These are phyloP conservation scores for Ciconia nigra DNA, from an alignment of 2,797 vertebrate genomes.

Conservation along the genomic window DNA sequence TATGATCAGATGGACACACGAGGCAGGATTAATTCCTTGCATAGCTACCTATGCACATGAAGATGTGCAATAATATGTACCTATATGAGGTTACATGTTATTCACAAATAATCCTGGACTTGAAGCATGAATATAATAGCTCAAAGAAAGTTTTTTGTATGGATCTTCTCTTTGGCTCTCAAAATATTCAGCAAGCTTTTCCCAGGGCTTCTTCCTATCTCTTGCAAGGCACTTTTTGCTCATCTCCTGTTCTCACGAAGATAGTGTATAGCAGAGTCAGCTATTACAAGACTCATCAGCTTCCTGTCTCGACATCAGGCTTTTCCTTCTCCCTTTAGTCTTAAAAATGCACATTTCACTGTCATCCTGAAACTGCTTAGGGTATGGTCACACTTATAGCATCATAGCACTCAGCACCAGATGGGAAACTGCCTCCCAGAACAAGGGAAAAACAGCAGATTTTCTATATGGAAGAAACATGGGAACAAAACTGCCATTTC, in stretches of 20 bases:
- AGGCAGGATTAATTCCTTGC: neutral
- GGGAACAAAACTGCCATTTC: neutral
- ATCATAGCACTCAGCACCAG: neutral
- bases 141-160: neutral
- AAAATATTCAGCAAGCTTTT: neutral
- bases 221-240: neutral
- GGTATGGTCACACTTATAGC: conserved; percentile 6
- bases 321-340: conserved; percentile 61
- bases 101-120: neutral
- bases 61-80: neutral
- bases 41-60: neutral
- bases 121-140: neutral
- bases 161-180: neutral
- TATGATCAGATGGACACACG: neutral
- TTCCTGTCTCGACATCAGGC: conserved; percentile 57
- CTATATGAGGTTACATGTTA: neutral
- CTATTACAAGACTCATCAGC: conserved; percentile 23
- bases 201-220: neutral
- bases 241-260: neutral
- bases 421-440: neutral
- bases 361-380: conserved; percentile 62
- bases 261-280: conserved; percentile 10
- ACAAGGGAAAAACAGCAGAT: neutral
- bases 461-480: neutral
- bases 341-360: conserved; percentile 49